Evolutionary conservation across 2,797 vertebrate species (phyloP), one percentile per base, ranked within the genome.

Genomic region (Momotus momota): DNA sequence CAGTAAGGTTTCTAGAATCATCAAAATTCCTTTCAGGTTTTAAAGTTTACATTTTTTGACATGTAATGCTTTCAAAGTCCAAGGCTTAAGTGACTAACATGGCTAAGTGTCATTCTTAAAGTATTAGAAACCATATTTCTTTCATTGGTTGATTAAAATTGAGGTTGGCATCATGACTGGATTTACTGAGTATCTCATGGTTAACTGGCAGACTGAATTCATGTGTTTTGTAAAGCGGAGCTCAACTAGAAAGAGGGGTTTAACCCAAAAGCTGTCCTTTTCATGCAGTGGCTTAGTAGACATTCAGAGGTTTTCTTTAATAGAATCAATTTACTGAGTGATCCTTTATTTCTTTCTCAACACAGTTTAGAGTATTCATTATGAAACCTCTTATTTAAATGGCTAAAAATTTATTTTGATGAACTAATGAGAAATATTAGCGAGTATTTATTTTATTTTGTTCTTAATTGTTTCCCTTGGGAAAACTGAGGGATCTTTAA

Each of bases 231-330:
- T 11, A 10, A 55, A 46, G 19, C 12, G 40, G 3, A 7, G 17
- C 18, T 91, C 55, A 88, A 7, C 13, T n/a, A 85, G 54, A 85
- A 72, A 45, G 40, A 51, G 8, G 17, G 80, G 16, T 71, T 73
- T 81, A 81, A 80, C 14, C 27, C 41, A 29, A 75, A 81, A 65
- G 23, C 22, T 55, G 18, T 64, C 15, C 3, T 75, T 86, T 86
- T 43, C 38, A 61, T 60, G 54, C 26, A 52, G 6, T 27, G 22
- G 3, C 22, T 92, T 61, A 54, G 55, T 15, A 55, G 31, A 18
- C 64, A 57, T 23, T 81, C 8, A 33, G 29, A 20, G 1, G 0
- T 0, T 4, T 12, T 5, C 12, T 73, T 48, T 3, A 14, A 16
- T 60, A 86, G 14, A 81, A 66, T 45, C 17, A 61, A 10, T 86